Conservation (phyloP, 2,797 vertebrate genomes). For the Pantherophis alleghaniensis region DNA sequence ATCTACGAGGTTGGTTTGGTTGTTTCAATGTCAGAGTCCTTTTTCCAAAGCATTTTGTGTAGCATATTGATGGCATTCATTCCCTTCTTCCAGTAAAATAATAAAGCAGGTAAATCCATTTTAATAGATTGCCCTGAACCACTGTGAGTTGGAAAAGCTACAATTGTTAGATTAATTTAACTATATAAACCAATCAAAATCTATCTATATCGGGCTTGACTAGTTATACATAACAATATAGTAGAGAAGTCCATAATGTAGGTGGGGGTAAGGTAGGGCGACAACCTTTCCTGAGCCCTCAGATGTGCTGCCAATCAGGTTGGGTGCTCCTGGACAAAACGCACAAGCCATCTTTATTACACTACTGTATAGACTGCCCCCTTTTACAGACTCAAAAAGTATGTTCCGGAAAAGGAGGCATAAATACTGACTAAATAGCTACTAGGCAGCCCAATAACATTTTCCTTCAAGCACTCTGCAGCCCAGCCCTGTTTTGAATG, state of each 20-base stretch:
- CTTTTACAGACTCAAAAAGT: neutral
- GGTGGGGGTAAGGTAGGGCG: neutral
- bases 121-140: neutral
- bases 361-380: neutral
- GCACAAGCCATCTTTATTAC: neutral
- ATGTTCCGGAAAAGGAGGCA: neutral
- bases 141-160: neutral
- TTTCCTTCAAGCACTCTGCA: neutral
- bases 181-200: neutral
- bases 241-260: neutral
- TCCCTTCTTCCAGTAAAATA: neutral
- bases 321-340: neutral
- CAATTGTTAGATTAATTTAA: neutral
- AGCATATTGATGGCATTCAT: neutral
- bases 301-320: neutral
- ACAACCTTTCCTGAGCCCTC: neutral
- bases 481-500: neutral
- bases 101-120: neutral
- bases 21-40: neutral
- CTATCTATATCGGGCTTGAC: neutral
- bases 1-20: constrained; percentile 72
- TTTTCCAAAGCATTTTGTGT: neutral
- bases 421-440: neutral
- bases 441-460: neutral
- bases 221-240: neutral